phyloP scores from a whole-genome alignment of 2,797 vertebrate species.

The Clarias pachynema region DNA sequence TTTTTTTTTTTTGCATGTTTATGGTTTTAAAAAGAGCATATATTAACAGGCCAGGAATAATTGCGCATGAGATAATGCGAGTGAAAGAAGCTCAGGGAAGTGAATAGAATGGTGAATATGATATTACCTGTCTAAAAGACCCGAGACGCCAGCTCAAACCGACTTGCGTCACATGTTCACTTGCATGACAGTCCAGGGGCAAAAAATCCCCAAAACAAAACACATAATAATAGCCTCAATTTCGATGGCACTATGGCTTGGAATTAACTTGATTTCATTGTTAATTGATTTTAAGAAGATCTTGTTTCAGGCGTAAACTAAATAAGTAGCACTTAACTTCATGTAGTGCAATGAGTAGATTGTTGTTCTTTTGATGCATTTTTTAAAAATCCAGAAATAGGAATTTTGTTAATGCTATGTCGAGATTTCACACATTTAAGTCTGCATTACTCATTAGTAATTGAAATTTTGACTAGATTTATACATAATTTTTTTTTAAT shows the following conservation, averaged over 20 bases:
- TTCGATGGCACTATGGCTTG: neutral
- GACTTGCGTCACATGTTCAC: conserved; percentile 80
- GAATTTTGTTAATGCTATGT: neutral
- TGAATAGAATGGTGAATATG: conserved; percentile 78
- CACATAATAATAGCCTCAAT: conserved; percentile 74
- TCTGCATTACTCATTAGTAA: neutral
- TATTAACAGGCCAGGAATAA: conserved; percentile 1
- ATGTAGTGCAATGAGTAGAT: neutral
- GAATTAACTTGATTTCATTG: neutral
- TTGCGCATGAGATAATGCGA: neutral
- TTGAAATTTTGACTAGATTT: neutral
- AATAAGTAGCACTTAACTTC: neutral
- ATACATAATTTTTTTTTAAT: neutral
- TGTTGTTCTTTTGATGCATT: neutral
- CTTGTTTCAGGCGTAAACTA: neutral
- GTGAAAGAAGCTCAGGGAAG: neutral
- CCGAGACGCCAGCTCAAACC: conserved; percentile 68
- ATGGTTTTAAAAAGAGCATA: neutral
- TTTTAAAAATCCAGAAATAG: neutral
- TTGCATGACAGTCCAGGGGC: conserved; percentile 73
- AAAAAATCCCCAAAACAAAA: conserved; percentile 79
- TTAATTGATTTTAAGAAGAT: too few species aligned
- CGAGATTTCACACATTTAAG: neutral
- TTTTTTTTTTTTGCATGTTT: too few species aligned
- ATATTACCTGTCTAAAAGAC: conserved; percentile 78